Evolutionary conservation across 2,888 invertebrate genomes (phyloP), one percentile per base, ranked within the genome.

Genomic region (Trachelus stipa): DNA sequence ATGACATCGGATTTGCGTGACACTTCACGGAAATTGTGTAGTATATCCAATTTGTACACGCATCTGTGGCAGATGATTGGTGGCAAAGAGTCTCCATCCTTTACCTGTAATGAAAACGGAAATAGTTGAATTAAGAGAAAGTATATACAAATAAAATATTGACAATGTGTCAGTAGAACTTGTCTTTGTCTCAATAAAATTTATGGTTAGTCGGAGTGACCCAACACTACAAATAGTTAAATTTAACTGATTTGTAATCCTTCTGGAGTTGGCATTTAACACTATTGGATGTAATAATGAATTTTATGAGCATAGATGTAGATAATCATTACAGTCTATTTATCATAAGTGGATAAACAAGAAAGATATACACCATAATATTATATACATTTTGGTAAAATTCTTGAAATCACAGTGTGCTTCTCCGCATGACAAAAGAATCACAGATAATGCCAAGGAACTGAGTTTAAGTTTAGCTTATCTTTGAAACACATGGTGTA

Each of bases 1-100:
- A 96, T 93, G 87, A 94, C 93, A 92, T 96, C 95, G 74, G 96
- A 95, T 91, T 95, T 96, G 87, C 94, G 94, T 88, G 96, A 95
- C 85, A 94, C 93, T 90, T 95, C 95, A 91, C 95, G 95, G 93
- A 97, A 96, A 87, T 95, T 95, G 91, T 95, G 94, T 87, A 96
- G 94, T 81, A 95, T 94, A 90, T 96, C 95, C 87, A 97, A 93
- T 90, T 96, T 96, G 88, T 94, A 94, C 85, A 94, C 94, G 92
- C 97, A 97, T 85, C 94, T 94, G 81, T 94, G 94, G 92, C 97
- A 97, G 85, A 97, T 94, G 86, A 96, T 94, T 86, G 95, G 94
- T 85, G 96, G 96, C 90, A 96, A 93, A 87, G 94, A 93, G 92
- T 97, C 96, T 87, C 93, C 94, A 90, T 95, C 95, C 87, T 95